Conservation (phyloP, 2,888 invertebrate species). For the Chrysolina haemoptera region DNA sequence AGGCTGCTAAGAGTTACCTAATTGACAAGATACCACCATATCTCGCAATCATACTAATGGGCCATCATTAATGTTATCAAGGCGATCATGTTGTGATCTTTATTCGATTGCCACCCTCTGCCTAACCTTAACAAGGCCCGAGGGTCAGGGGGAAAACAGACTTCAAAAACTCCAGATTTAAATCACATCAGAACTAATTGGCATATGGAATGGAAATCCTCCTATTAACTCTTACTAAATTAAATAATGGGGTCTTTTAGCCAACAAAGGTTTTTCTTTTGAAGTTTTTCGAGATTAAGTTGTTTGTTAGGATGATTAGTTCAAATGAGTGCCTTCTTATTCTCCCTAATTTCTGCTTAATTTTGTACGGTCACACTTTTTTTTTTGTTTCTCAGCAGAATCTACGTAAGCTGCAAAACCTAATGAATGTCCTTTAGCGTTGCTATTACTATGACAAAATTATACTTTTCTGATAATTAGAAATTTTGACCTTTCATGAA, state of each 20-base stretch:
- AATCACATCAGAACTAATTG: slow-evolving; percentile 58
- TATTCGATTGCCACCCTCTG: slow-evolving; percentile 61
- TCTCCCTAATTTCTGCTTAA: not conserved
- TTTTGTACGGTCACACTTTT: no score
- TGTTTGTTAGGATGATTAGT: slow-evolving; percentile 28
- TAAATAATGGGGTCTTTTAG: slow-evolving; percentile 38
- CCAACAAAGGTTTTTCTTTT: slow-evolving; percentile 26
- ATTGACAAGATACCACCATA: slow-evolving; percentile 45
- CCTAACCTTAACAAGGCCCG: slow-evolving; percentile 56
- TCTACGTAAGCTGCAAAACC: no score
- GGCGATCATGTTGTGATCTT: slow-evolving; percentile 52
- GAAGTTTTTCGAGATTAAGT: slow-evolving; percentile 24
- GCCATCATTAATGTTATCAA: slow-evolving; percentile 61
- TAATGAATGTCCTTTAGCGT: no score
- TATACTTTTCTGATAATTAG: no score
- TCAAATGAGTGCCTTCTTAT: slow-evolving; percentile 1
- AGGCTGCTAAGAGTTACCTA: slow-evolving; percentile 16
- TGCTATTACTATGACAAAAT: no score
- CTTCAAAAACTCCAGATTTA: slow-evolving; percentile 59
- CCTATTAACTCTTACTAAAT: slow-evolving; percentile 46
- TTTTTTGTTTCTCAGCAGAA: no score
- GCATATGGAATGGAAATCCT: slow-evolving; percentile 48
- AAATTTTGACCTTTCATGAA: no score
- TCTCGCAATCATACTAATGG: slow-evolving; percentile 58
- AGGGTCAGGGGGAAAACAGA: slow-evolving; percentile 46